A percentile compares a stretch with the other conserved stretches of the same genome.
These are phyloP conservation scores for Epiblema foenella DNA, from an alignment of 2,888 invertebrate species.

Conservation along the genomic window DNA sequence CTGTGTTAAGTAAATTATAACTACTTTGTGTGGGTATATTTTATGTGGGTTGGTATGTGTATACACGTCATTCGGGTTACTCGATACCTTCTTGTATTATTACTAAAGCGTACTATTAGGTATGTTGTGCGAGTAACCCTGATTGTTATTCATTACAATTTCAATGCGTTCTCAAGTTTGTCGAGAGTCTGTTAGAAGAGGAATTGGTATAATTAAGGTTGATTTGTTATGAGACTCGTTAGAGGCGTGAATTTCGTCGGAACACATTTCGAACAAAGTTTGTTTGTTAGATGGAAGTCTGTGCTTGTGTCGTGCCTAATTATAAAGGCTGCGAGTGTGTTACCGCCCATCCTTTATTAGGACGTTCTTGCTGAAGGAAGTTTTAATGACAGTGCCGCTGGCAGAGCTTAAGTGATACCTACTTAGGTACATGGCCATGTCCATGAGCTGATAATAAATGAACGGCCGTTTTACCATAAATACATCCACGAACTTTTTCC, in stretches of 20 bases:
- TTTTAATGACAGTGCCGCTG: slow-evolving; percentile 39
- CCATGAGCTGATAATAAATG: not conserved
- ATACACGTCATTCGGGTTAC: too few relatives aligned
- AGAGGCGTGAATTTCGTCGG: slow-evolving; percentile 57
- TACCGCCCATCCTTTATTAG: slow-evolving; percentile 51
- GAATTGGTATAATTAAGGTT: slow-evolving; percentile 65
- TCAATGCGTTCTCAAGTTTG: slow-evolving; percentile 51
- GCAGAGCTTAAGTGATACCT: slow-evolving; percentile 12
- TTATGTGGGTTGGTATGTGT: too few relatives aligned
- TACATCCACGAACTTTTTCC: too few relatives aligned
- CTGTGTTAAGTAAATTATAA: not conserved
- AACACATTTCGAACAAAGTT: slow-evolving; percentile 61
- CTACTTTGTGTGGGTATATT: not conserved
- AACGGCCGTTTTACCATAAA: not conserved
- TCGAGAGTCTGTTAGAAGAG: slow-evolving; percentile 56
- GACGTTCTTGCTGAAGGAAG: slow-evolving; percentile 39
- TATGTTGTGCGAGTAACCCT: slow-evolving; percentile 31
- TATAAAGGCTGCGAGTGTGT: slow-evolving; percentile 54
- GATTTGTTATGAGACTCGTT: slow-evolving; percentile 66
- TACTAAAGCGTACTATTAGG: too few relatives aligned
- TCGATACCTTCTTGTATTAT: too few relatives aligned
- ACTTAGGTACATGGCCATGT: not conserved
- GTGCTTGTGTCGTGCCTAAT: slow-evolving; percentile 58
- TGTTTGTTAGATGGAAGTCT: slow-evolving; percentile 55
- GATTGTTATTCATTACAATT: slow-evolving; percentile 58